Evolutionary conservation across 1,140 invertebrate species (phyloP).

Genomic region (Prorops nasuta): DNA sequence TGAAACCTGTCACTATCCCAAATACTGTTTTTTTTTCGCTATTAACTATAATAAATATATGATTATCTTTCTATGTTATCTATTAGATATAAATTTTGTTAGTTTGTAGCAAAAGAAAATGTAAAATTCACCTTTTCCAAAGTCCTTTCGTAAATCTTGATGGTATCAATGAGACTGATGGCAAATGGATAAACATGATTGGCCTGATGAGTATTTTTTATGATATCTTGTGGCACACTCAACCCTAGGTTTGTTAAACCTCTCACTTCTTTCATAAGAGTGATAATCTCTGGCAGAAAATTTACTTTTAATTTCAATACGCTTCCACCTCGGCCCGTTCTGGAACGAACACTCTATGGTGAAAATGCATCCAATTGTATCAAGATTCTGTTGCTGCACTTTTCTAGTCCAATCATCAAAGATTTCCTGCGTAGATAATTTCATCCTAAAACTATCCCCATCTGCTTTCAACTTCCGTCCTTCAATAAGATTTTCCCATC

Average conservation of each 20-base stretch:
- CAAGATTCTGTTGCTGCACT: slow-evolving; percentile 91
- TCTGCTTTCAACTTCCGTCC: slow-evolving; percentile 97
- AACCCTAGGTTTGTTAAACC: slow-evolving; percentile 97
- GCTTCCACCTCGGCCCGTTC: slow-evolving; percentile 83
- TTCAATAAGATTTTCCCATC: slow-evolving; percentile 99
- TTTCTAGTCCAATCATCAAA: slow-evolving; percentile 97
- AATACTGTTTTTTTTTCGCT: slow-evolving; percentile 30
- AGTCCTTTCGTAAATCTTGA: slow-evolving; percentile 94
- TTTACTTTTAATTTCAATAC: slow-evolving; percentile 94
- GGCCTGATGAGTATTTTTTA: slow-evolving; percentile 98
- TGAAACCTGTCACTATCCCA: slow-evolving; percentile 27
- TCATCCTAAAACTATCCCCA: slow-evolving; percentile 94
- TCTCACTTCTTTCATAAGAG: slow-evolving; percentile 95
- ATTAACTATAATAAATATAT: no score
- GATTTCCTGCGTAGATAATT: slow-evolving; percentile 93
- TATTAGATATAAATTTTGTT: no score
- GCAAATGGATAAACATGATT: slow-evolving; percentile 99
- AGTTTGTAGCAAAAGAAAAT: no score
- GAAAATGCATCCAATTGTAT: slow-evolving; percentile 92
- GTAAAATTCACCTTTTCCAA: slow-evolving; percentile 89
- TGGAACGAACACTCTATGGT: slow-evolving; percentile 82
- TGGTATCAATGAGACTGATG: slow-evolving; percentile 96
- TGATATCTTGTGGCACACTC: slow-evolving; percentile 93
- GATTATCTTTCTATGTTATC: no score
- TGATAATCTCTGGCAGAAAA: slow-evolving; percentile 97